Percentiles rank a stretch among this genome's conserved stretches.
Conservation (phyloP, 2,113 vertebrate genomes). For the Ivindomyrus marchei region DNA sequence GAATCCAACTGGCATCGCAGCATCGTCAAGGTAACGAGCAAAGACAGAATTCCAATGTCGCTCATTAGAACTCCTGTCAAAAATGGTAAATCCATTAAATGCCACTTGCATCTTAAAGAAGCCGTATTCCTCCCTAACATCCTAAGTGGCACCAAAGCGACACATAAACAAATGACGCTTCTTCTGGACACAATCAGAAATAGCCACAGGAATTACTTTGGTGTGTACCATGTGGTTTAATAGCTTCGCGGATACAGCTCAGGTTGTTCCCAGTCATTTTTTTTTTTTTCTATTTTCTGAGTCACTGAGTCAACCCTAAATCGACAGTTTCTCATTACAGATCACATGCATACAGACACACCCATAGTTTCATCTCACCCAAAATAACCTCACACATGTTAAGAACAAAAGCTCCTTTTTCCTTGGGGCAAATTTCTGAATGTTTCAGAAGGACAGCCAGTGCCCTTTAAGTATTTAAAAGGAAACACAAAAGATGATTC, state of each 20-base stretch:
- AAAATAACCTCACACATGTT: background rate
- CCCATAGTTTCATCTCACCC: background rate
- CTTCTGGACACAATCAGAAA: background rate
- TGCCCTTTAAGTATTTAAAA: background rate
- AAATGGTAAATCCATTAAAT: background rate
- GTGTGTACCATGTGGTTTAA: background rate
- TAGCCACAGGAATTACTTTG: background rate
- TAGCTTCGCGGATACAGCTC: background rate
- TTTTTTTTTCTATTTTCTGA: too few species aligned
- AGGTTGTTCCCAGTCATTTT: background rate
- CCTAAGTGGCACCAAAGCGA: background rate
- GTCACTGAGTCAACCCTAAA: background rate
- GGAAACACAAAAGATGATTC: background rate
- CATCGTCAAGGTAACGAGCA: background rate
- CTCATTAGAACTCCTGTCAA: background rate
- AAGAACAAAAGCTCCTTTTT: background rate
- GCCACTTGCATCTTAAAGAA: background rate
- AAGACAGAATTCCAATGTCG: background rate
- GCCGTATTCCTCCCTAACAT: background rate
- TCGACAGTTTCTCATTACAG: background rate
- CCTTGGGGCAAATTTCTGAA: background rate
- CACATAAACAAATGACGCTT: background rate
- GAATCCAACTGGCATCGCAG: background rate
- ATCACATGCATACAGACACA: background rate
- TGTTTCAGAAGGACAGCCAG: background rate